phyloP scores from a whole-genome alignment of 53 echinoderm and acorn worm genomes.

The Stichopus horrens region DNA sequence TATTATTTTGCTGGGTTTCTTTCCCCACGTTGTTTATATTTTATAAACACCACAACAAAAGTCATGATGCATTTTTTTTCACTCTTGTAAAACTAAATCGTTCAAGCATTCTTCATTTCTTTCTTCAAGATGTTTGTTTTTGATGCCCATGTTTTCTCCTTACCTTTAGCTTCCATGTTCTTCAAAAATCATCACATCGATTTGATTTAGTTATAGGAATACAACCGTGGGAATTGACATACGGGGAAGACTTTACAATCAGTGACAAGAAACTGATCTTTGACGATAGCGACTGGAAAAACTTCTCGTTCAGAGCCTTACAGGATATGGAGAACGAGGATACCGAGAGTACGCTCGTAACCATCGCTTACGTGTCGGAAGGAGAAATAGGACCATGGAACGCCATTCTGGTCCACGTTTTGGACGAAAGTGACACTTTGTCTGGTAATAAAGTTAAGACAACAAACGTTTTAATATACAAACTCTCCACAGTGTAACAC shows the following conservation, averaged over 20 bases:
- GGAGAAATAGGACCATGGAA: constrained; percentile 17
- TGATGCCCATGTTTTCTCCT: too few species aligned
- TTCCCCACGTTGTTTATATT: too few species aligned
- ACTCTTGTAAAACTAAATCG: too few species aligned
- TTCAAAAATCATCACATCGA: too few species aligned
- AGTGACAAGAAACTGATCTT: constrained; percentile 30
- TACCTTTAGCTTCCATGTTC: too few species aligned
- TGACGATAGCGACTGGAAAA: constrained; percentile 17
- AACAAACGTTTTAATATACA: too few species aligned
- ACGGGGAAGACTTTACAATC: constrained; percentile 39
- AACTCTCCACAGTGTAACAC: too few species aligned
- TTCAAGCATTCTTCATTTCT: too few species aligned
- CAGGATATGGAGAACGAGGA: constrained; percentile 28
- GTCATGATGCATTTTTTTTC: too few species aligned
- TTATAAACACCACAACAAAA: too few species aligned
- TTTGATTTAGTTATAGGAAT: constrained; percentile 18
- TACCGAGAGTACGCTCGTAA: constrained; percentile 11
- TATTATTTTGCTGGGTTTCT: too few species aligned
- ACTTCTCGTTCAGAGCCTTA: constrained; percentile 32
- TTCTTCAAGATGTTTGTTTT: too few species aligned
- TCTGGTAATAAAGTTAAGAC: neutral
- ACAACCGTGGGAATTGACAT: constrained; percentile 24
- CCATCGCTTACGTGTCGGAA: constrained; percentile 22
- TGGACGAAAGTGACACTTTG: neutral
- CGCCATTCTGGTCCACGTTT: constrained; percentile 30